Conservation (phyloP, 2,113 vertebrate species). For the rat (Rattus norvegicus) region GRCr8 NC_086032.1:104138001-104138500, state of each 20-base stretch:
- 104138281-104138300: background rate
- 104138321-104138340: background rate
- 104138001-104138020: background rate
- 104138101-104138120: background rate
- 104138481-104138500: background rate
- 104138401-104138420: background rate
- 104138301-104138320: slow-evolving; percentile 38
- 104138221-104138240: slow-evolving; percentile 18
- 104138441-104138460: background rate
- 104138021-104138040: background rate
- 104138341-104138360: background rate
- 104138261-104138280: slow-evolving; percentile 21
- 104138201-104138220: slow-evolving; percentile 31
- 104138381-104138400: background rate
- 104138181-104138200: background rate
- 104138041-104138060: background rate
- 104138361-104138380: background rate
- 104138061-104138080: background rate
- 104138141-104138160: background rate
- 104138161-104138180: slow-evolving; percentile 3
- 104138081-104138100: background rate
- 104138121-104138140: background rate
- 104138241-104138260: slow-evolving; percentile 11
- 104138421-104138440: background rate
- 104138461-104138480: background rate